Conservation (phyloP, 2,113 vertebrate genomes). For the Ovis canadensis region DNA sequence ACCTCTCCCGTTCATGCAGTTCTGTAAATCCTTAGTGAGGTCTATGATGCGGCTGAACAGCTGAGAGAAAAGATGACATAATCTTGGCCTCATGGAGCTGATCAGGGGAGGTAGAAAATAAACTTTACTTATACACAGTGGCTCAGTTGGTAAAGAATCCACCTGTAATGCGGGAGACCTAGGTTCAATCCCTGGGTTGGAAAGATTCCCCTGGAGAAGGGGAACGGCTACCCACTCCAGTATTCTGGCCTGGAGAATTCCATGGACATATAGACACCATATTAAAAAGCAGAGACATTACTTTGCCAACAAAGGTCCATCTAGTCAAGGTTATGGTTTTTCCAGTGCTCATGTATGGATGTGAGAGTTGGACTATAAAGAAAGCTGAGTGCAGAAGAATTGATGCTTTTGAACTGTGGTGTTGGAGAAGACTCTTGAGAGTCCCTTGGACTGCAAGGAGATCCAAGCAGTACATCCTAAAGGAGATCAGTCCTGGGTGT, state of each 20-base stretch:
- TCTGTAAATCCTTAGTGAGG: too few relatives aligned
- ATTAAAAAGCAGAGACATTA: not conserved
- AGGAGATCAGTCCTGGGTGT: not conserved
- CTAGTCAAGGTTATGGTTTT: not conserved
- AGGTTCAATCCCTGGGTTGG: not conserved
- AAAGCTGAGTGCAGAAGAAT: not conserved
- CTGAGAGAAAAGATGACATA: not conserved
- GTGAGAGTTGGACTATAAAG: not conserved
- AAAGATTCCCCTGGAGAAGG: not conserved
- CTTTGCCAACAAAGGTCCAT: not conserved
- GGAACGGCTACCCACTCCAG: not conserved
- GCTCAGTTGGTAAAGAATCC: not conserved
- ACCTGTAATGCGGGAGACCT: not conserved
- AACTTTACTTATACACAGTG: not conserved
- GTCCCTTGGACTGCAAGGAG: not conserved
- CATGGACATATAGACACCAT: not conserved
- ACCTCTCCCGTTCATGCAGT: not conserved
- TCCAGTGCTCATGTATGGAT: not conserved
- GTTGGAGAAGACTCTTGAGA: not conserved
- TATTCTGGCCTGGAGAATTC: not conserved
- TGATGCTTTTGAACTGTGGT: not conserved
- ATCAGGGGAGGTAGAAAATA: too few relatives aligned
- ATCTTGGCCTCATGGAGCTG: not conserved
- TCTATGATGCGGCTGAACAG: accelerated
- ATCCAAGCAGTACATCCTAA: not conserved